Evolutionary conservation across 2,113 vertebrate species (phyloP).

Genomic region (Otolemur garnettii): DNA sequence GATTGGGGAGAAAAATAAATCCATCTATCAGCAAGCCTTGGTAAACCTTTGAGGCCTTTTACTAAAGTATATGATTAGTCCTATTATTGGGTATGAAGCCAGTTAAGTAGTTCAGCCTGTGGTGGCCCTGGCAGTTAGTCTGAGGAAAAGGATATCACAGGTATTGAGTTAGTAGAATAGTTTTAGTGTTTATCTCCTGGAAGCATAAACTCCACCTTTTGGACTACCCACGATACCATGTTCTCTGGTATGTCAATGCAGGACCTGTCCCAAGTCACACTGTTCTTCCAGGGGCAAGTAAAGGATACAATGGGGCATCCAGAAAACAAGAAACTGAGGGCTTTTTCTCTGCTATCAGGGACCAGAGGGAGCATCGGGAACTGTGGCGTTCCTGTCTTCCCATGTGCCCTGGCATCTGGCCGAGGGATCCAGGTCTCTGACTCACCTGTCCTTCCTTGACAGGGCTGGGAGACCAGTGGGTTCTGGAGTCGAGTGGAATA

Average conservation of each 20-base stretch:
- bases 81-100: neutral
- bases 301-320: neutral
- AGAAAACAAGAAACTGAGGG: neutral
- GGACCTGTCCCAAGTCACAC: neutral
- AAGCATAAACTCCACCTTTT: neutral
- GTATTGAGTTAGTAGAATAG: neutral
- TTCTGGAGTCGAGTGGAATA: conserved; percentile 93
- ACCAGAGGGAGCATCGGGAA: neutral
- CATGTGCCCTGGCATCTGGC: neutral
- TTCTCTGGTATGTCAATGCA: neutral
- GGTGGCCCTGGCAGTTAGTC: neutral
- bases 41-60: neutral
- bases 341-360: neutral
- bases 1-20: neutral
- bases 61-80: neutral
- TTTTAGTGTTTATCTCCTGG: neutral
- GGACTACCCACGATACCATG: neutral
- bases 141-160: neutral
- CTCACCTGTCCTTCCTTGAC: neutral
- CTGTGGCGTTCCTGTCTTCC: neutral
- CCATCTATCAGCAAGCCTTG: neutral
- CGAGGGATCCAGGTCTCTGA: neutral
- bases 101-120: neutral
- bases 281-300: neutral
- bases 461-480: conserved; percentile 90